Percentiles rank a stretch among this genome's conserved stretches.
Conservation (phyloP, 2,888 invertebrate genomes). For the Julus scanicus region DNA sequence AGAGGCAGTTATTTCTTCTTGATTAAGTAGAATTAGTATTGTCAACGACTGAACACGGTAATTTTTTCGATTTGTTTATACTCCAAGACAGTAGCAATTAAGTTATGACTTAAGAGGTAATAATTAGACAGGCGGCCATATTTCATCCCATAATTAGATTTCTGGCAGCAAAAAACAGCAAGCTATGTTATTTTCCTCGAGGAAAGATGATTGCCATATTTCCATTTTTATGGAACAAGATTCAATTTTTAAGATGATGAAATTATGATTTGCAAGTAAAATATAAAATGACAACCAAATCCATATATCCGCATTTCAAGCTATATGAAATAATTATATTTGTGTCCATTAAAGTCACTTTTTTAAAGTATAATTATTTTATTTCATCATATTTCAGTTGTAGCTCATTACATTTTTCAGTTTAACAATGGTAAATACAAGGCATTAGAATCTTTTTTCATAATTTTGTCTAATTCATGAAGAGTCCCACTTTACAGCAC, state of each 20-base stretch:
- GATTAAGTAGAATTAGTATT: not conserved
- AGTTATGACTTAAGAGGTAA: not conserved
- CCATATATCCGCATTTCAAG: no score
- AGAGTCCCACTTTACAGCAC: no score
- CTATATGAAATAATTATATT: no score
- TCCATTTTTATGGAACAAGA: not conserved
- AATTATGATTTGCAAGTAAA: not conserved
- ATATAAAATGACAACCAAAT: no score
- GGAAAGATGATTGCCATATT: not conserved
- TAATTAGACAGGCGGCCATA: constrained; percentile 9
- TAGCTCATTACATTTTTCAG: no score
- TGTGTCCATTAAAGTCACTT: no score
- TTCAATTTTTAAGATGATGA: not conserved
- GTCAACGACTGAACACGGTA: not conserved
- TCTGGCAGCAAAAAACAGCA: not conserved
- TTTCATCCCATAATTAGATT: constrained; percentile 13
- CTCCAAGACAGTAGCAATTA: not conserved
- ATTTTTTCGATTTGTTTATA: not conserved
- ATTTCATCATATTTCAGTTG: no score
- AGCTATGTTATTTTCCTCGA: not conserved
- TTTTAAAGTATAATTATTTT: no score
- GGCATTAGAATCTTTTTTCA: no score
- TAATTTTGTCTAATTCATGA: no score
- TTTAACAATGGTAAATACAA: no score
- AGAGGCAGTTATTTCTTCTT: not conserved